Conservation (phyloP, 53 echinoderm and acorn worm genomes). For the Hippasteria phrygiana region DNA sequence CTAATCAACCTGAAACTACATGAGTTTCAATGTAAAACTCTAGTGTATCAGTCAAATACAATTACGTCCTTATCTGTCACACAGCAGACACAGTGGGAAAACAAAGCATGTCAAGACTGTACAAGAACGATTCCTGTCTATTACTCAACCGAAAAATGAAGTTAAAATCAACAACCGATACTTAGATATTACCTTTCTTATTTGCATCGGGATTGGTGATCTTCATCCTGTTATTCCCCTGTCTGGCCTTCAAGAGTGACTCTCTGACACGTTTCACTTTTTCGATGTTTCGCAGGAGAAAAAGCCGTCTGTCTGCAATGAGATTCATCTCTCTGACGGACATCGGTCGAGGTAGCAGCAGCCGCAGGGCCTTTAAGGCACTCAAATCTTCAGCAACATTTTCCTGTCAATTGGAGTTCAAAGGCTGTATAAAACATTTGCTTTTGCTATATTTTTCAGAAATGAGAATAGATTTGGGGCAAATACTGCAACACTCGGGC, state of each 20-base stretch:
- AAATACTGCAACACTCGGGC: no score
- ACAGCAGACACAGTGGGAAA: no score
- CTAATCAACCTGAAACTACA: no score
- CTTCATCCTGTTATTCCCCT: constrained; percentile 9
- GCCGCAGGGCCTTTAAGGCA: constrained; percentile 59
- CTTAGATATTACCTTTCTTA: constrained; percentile 73
- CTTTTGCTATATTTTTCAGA: no score
- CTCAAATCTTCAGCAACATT: constrained; percentile 27
- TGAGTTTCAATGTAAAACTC: no score
- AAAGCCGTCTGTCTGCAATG: constrained; percentile 78
- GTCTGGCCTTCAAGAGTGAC: constrained; percentile 67
- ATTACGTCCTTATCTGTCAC: no score
- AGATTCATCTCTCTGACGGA: constrained; percentile 95
- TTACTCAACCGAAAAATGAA: no score
- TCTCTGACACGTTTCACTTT: constrained; percentile 88
- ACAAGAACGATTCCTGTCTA: no score
- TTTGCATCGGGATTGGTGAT: constrained; percentile 66
- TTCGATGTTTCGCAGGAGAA: constrained; percentile 97
- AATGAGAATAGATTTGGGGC: no score
- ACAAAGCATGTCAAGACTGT: no score
- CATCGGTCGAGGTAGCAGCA: constrained; percentile 87
- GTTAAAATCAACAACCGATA: neutral
- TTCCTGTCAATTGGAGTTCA: constrained; percentile 11
- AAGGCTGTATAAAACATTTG: no score
- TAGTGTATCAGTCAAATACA: no score